These are phyloP conservation scores for Glaucomys volans DNA, from an alignment of 2,113 vertebrate species.

Conservation along the genomic window DNA sequence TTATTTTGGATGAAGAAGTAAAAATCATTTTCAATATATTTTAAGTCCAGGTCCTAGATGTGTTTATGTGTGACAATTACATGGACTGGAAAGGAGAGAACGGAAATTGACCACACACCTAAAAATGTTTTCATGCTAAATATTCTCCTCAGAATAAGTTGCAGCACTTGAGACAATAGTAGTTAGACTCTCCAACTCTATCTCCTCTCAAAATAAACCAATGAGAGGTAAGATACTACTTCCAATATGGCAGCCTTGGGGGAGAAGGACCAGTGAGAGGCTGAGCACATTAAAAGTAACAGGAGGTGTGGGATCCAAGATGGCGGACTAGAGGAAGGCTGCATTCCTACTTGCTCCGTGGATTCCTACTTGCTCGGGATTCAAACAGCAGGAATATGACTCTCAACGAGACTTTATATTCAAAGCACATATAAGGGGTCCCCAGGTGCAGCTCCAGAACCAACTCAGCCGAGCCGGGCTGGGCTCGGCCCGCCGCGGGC, in stretches of 20 bases:
- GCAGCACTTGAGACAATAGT: background rate
- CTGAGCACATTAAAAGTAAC: fast-evolving
- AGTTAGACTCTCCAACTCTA: background rate
- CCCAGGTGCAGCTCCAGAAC: no score
- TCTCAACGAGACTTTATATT: no score
- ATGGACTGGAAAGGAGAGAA: background rate
- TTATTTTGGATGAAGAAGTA: background rate
- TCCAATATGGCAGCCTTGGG: no score
- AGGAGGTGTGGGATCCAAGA: no score
- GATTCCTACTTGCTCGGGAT: no score
- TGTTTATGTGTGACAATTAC: background rate
- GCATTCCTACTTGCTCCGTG: no score
- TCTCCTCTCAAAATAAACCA: background rate
- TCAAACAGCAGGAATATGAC: no score
- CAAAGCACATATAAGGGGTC: no score
- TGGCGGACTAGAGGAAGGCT: no score
- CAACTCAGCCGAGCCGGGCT: no score
- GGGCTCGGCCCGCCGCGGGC: no score
- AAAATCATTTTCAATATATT: background rate
- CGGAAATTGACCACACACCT: background rate
- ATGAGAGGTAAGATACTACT: fast-evolving
- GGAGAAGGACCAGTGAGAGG: background rate
- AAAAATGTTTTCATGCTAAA: background rate
- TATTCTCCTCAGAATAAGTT: background rate
- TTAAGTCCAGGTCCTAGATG: background rate